A percentile compares a stretch with the other conserved stretches of the same genome.
Evolutionary conservation across 2,113 vertebrate genomes (phyloP).

Genomic region (Brachyhypopomus occidentalis): DNA sequence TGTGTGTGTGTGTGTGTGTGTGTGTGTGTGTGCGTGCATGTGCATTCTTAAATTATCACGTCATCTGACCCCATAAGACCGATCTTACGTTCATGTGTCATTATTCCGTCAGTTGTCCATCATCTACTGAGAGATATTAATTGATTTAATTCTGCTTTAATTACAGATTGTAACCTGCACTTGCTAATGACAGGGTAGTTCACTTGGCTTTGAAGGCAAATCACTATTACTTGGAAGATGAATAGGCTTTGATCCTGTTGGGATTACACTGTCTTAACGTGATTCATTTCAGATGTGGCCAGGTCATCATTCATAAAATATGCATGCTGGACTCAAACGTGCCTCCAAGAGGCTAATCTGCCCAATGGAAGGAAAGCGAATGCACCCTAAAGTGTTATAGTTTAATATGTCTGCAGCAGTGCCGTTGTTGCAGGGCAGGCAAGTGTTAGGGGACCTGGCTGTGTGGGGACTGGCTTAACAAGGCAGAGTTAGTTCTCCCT

Average conservation of each 20-base stretch:
- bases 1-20: constrained; percentile 65
- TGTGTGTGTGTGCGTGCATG: constrained; percentile 59
- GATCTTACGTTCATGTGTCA: constrained; percentile 61
- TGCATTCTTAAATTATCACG: constrained; percentile 75
- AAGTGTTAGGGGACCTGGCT: not conserved
- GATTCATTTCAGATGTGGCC: constrained; percentile 51
- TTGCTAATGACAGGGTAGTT: constrained; percentile 69
- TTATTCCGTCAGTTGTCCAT: constrained; percentile 65
- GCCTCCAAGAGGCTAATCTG: constrained; percentile 9
- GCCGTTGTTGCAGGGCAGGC: not conserved
- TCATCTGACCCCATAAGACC: constrained; percentile 59
- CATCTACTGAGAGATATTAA: constrained; percentile 64
- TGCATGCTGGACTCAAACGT: constrained; percentile 26
- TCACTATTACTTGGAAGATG: constrained; percentile 62
- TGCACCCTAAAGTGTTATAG: not conserved
- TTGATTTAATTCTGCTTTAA: constrained; percentile 68
- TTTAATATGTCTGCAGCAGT: too few relatives aligned
- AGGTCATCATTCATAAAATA: constrained; percentile 41
- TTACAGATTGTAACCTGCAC: constrained; percentile 65
- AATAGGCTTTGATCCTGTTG: constrained; percentile 57
- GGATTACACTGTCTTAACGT: constrained; percentile 42
- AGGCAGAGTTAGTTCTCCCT: too few relatives aligned
- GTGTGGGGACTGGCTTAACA: too few relatives aligned
- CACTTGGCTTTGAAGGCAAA: constrained; percentile 66
- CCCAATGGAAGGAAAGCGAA: constrained; percentile 25